These are phyloP conservation scores for Drosophila pseudotakahashii DNA, from an alignment of 2,888 invertebrate species.

Conservation along the genomic window DNA sequence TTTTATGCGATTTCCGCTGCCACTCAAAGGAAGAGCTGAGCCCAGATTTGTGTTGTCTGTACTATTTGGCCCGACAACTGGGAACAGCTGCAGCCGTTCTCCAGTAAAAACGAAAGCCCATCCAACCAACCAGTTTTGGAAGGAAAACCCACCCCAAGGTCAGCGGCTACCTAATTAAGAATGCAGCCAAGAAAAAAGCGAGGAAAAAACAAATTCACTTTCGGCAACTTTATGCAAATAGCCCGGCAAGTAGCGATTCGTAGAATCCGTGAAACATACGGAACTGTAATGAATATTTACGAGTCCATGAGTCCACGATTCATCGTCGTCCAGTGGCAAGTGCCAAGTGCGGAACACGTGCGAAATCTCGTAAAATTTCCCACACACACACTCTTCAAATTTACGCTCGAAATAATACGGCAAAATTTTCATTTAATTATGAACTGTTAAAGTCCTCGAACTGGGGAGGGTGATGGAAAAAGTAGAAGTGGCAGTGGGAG, in stretches of 20 bases:
- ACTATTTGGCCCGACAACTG: conserved; percentile 9
- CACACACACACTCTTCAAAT: conserved; percentile 64
- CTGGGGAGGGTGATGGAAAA: conserved; percentile 6
- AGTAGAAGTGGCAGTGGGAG: too few species aligned
- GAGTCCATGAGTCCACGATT: conserved; percentile 53
- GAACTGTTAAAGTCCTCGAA: conserved; percentile 51
- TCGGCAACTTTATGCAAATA: conserved; percentile 72
- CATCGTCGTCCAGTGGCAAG: conserved; percentile 13
- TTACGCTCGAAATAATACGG: conserved; percentile 69
- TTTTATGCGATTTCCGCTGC: conserved; percentile 52
- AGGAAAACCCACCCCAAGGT: conserved; percentile 53
- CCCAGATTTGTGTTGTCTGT: conserved; percentile 58
- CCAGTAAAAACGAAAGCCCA: conserved; percentile 23
- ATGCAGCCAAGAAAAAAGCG: conserved; percentile 51
- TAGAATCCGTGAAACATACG: conserved; percentile 36
- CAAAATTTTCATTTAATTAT: conserved; percentile 77
- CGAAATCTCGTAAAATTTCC: conserved; percentile 71
- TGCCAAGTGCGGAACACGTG: conserved; percentile 59
- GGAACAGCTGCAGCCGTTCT: conserved; percentile 55
- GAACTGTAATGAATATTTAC: conserved; percentile 75
- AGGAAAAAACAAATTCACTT: conserved; percentile 45
- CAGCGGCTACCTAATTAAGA: conserved; percentile 63
- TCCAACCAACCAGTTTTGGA: too few species aligned
- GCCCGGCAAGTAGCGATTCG: conserved; percentile 23
- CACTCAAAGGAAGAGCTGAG: conserved; percentile 43